Percentiles rank a stretch among this genome's conserved stretches.
phyloP scores from a whole-genome alignment of 1,140 invertebrate species.

The Agrypnia vestita region DNA sequence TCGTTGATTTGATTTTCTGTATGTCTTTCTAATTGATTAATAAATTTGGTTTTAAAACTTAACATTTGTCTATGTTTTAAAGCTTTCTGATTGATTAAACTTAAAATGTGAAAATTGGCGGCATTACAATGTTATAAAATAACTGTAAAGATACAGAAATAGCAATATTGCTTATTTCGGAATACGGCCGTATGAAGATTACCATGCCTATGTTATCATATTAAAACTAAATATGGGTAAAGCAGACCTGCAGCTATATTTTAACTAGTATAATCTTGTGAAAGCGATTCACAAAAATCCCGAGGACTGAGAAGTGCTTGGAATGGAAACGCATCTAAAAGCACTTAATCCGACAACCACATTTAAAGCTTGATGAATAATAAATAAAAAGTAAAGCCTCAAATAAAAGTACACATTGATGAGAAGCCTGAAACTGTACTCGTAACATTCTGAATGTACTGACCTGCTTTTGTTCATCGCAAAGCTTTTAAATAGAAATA shows the following conservation, averaged over 20 bases:
- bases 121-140: too few species aligned
- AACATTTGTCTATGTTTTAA: too few species aligned
- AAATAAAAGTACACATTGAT: conserved; percentile 18
- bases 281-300: neutral
- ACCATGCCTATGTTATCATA: too few species aligned
- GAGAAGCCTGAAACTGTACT: conserved; percentile 39
- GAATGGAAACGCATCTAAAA: conserved; percentile 7
- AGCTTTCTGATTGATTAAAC: too few species aligned
- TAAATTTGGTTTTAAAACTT: too few species aligned
- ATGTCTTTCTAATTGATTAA: too few species aligned
- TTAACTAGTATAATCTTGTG: neutral
- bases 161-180: too few species aligned
- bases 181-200: too few species aligned
- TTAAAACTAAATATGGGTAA: conserved; percentile 5
- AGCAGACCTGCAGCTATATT: neutral
- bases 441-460: conserved; percentile 61
- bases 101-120: too few species aligned
- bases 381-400: neutral
- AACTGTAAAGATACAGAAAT: too few species aligned
- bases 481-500: conserved; percentile 68
- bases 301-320: neutral
- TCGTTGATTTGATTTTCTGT: too few species aligned
- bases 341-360: conserved; percentile 34
- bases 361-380: conserved; percentile 32
- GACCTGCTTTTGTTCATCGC: conserved; percentile 72